Evolutionary conservation across 2,797 vertebrate genomes (phyloP).

Genomic region (Tolypeutes matacus): DNA sequence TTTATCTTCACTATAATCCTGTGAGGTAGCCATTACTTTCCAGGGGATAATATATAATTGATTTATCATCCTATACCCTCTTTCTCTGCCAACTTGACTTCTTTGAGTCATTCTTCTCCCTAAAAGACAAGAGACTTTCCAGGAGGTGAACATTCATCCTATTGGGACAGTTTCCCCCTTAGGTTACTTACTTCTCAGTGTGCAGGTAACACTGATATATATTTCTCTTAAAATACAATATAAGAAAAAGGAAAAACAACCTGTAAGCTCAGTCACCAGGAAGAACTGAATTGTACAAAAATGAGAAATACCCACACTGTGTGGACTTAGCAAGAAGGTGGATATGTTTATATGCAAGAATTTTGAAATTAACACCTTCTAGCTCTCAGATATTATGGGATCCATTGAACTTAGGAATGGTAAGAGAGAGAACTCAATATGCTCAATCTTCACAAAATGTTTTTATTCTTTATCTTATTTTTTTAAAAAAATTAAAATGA

Average conservation of each 20-base stretch:
- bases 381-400: neutral
- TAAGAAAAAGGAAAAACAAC: neutral
- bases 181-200: conserved; percentile 67
- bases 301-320: neutral
- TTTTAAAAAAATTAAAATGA: conserved; percentile 28
- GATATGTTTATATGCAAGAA: neutral
- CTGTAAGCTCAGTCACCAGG: neutral
- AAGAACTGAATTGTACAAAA: conserved; percentile 7
- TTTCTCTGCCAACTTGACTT: conserved; percentile 39
- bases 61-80: conserved; percentile 10
- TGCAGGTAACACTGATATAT: conserved; percentile 25
- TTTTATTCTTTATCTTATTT: neutral
- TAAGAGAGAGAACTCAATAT: neutral
- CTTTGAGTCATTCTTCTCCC: conserved; percentile 52
- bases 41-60: neutral
- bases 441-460: neutral
- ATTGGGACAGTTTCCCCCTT: neutral
- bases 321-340: neutral
- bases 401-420: neutral
- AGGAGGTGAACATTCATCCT: conserved; percentile 58
- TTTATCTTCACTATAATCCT: conserved; percentile 22
- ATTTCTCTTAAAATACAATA: conserved; percentile 54
- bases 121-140: conserved; percentile 58
- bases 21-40: neutral
- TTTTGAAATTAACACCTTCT: conserved; percentile 18